A percentile compares a stretch with the other conserved stretches of the same genome.
Evolutionary conservation across 2,113 vertebrate genomes (phyloP).

Genomic region (Megaceryle maxima): DNA sequence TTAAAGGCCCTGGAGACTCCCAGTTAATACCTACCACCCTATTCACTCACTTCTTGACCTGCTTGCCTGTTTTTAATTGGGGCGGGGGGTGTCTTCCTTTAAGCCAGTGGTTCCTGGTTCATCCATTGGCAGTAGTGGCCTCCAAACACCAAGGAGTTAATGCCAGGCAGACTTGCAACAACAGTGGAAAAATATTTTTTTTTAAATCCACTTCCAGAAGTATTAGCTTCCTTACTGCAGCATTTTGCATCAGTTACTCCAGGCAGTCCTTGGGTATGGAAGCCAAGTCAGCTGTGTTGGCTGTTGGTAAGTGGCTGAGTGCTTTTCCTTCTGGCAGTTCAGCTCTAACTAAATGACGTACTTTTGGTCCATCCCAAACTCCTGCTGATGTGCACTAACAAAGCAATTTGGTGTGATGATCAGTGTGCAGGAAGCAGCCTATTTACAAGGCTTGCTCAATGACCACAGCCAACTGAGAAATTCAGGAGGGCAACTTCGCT

Average conservation of each 20-base stretch:
- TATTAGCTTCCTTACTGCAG: conserved; percentile 1
- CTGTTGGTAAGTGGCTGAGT: neutral
- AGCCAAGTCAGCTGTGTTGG: neutral
- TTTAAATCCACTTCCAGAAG: neutral
- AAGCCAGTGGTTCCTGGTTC: conserved; percentile 35
- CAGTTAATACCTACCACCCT: conserved; percentile 54
- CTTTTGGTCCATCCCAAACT: neutral
- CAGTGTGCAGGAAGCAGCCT: neutral
- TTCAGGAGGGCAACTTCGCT: neutral
- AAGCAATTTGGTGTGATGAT: neutral
- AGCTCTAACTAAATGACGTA: neutral
- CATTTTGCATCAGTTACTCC: neutral
- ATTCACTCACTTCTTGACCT: conserved; percentile 29
- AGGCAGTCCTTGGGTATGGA: neutral
- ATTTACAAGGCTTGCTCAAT: neutral
- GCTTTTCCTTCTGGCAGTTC: neutral
- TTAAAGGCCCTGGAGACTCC: conserved; percentile 54
- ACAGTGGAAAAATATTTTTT: neutral
- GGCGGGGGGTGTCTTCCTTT: neutral
- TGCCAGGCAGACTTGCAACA: neutral
- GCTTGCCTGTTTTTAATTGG: conserved; percentile 10
- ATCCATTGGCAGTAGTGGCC: conserved; percentile 18
- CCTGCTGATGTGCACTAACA: neutral
- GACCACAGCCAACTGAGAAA: neutral
- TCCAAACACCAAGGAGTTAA: conserved; percentile 46